These are phyloP conservation scores for Nudaria mundana DNA, from an alignment of 2,888 invertebrate species.

Conservation along the genomic window DNA sequence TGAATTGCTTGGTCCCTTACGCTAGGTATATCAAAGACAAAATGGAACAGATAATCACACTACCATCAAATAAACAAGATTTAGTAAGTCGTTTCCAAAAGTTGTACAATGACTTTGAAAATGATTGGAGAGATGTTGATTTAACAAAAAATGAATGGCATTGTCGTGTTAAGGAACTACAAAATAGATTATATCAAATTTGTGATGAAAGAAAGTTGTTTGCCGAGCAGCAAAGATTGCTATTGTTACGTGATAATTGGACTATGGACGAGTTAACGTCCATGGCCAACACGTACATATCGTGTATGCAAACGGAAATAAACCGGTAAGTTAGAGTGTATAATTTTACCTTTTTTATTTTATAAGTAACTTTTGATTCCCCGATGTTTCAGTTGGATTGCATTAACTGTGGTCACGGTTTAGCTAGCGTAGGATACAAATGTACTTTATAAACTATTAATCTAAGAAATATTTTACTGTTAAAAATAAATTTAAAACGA, in stretches of 20 bases:
- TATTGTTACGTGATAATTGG: conserved; percentile 81
- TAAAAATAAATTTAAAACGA: too few relatives aligned
- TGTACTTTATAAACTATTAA: too few relatives aligned
- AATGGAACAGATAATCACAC: conserved; percentile 76
- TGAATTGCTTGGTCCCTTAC: conserved; percentile 80
- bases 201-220: conserved; percentile 79
- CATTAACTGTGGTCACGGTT: too few relatives aligned
- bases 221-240: conserved; percentile 75
- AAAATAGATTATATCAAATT: conserved; percentile 75
- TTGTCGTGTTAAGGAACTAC: conserved; percentile 75
- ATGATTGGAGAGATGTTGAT: conserved; percentile 78
- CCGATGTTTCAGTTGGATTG: too few relatives aligned
- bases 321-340: conserved; percentile 65
- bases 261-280: conserved; percentile 74
- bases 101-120: conserved; percentile 81
- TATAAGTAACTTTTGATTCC: too few relatives aligned
- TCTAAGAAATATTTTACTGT: too few relatives aligned
- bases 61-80: conserved; percentile 82
- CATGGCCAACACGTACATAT: conserved; percentile 78
- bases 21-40: conserved; percentile 74
- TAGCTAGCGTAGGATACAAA: neutral
- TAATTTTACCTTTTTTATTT: too few relatives aligned
- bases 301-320: conserved; percentile 82
- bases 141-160: conserved; percentile 84
- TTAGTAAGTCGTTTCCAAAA: conserved; percentile 80